These are phyloP conservation scores for Prionace glauca DNA, from an alignment of 2,797 vertebrate species.

Conservation along the genomic window DNA sequence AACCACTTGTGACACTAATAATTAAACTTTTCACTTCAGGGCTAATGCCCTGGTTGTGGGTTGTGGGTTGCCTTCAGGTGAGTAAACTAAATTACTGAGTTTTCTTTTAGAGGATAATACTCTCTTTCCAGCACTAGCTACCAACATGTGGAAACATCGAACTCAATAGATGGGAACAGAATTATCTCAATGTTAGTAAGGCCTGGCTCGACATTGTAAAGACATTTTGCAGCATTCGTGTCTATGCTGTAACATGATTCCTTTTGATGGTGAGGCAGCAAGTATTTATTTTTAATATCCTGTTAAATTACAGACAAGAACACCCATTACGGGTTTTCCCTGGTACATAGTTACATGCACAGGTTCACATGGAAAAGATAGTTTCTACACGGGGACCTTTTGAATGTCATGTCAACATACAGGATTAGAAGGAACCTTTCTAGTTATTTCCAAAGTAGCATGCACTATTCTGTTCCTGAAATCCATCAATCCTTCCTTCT, in stretches of 20 bases:
- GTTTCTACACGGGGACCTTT: background rate
- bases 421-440: background rate
- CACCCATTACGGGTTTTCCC: background rate
- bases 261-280: background rate
- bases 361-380: background rate
- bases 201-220: background rate
- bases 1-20: too few relatives aligned
- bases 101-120: background rate
- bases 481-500: background rate
- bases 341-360: background rate
- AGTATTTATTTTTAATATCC: background rate
- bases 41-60: background rate
- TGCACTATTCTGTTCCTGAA: background rate
- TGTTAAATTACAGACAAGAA: background rate
- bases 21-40: background rate
- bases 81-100: background rate
- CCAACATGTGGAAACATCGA: background rate
- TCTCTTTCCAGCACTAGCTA: background rate
- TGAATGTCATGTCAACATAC: background rate
- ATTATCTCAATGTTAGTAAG: background rate
- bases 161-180: background rate
- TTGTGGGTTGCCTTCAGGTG: conserved; percentile 3
- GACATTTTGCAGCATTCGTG: background rate
- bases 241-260: too few relatives aligned
- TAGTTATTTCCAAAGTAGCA: background rate